Evolutionary conservation across 2,113 vertebrate genomes (phyloP), one percentile per base, ranked within the genome.

Genomic region (Puntigrus tetrazona): DNA sequence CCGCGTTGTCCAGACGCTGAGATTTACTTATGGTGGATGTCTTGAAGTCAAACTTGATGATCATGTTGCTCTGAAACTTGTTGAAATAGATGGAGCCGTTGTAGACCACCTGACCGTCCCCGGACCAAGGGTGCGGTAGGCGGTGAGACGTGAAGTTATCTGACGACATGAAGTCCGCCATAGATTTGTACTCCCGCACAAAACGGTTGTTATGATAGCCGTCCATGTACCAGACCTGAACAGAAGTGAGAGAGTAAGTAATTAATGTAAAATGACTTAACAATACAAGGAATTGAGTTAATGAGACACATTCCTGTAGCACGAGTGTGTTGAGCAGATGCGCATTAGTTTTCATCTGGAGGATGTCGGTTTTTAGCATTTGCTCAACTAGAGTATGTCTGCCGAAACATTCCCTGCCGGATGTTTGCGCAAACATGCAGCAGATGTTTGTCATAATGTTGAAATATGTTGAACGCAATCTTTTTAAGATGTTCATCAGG

Each of bases 191-290:
- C 90, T 99, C 98, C 0, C 98, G 95, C 55, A 99, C 97, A 0
- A 99, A 99, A 87, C 98, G 97, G 94, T 99, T 99, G 95, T 99
- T 99, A 87, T 99, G 98, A 89, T 99, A 99, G 6, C 97, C 98
- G 41, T 99, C 98, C 98, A 99, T 99, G 92, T 99, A 99, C 96
- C 97, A 99, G 47, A 99, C 98, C 98, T 99, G n/a, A 76, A 50
- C n/a, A 72, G 38, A 75, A 75, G 43, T 31, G 25, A 75, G 43
- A 75, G 72, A 50, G 72, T 20, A 18, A 45, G n/a, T 50, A 27
- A 50, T 75, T 75, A 20, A 75, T 50, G 31, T 75, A 29, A n/a
- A 75, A 29, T 47, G 2, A 18, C 11, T 29, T 50, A 5, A 74
- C 38, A 75, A 47, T 20, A 45, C 14, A 8, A 75, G 72, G 25